Percentiles rank a stretch among this genome's conserved stretches.
phyloP scores from a whole-genome alignment of 2,113 vertebrate species.

The Nibea albiflora region DNA sequence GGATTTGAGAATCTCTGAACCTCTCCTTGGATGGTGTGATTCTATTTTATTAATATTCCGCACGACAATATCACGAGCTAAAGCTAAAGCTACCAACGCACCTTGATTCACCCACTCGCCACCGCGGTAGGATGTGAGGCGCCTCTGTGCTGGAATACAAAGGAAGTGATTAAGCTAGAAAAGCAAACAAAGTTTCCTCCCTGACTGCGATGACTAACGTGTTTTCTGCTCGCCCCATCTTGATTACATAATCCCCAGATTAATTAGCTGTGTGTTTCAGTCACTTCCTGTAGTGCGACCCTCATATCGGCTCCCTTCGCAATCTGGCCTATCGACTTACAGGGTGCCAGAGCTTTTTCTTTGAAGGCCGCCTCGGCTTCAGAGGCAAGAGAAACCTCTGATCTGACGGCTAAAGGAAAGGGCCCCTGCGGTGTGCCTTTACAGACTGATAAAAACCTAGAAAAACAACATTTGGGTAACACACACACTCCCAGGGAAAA shows the following conservation, averaged over 20 bases:
- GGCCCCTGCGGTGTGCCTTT: constrained; percentile 59
- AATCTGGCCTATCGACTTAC: constrained; percentile 78
- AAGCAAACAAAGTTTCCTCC: constrained; percentile 44
- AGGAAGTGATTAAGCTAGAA: constrained; percentile 26
- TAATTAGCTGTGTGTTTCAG: constrained; percentile 72
- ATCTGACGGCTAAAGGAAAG: constrained; percentile 69
- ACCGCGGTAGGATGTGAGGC: background rate
- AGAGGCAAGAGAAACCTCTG: constrained; percentile 66
- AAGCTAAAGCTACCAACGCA: background rate
- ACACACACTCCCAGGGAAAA: constrained; percentile 28
- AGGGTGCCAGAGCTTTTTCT: constrained; percentile 69
- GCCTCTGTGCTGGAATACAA: background rate
- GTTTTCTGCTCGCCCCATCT: constrained; percentile 39
- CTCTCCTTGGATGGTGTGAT: background rate
- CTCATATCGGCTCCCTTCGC: constrained; percentile 60
- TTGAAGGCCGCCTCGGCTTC: constrained; percentile 76
- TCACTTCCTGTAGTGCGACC: constrained; percentile 71
- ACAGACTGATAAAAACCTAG: constrained; percentile 62
- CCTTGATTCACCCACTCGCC: background rate
- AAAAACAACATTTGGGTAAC: constrained; percentile 71
- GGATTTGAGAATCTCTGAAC: constrained; percentile 31
- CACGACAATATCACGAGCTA: background rate
- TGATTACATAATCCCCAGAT: constrained; percentile 71
- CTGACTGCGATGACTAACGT: constrained; percentile 21
- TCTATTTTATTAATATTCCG: constrained; percentile 34